Evolutionary conservation across 2,797 vertebrate genomes (phyloP).

Genomic region (Anguilla marmorata): DNA sequence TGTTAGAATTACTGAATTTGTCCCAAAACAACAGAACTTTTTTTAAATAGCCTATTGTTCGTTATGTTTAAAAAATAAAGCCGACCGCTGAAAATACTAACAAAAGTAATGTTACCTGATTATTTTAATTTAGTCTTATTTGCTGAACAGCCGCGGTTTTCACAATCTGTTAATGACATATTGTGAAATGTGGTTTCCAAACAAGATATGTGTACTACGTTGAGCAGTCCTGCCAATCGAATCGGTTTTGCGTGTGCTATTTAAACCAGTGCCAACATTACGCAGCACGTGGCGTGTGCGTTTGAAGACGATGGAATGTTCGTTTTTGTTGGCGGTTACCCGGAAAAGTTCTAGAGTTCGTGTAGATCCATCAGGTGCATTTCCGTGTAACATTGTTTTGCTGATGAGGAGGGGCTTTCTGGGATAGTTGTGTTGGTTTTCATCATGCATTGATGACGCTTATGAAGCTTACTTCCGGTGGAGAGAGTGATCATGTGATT

Average conservation of each 20-base stretch:
- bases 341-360: background rate
- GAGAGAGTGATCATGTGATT: background rate
- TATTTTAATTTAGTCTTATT: no score
- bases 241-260: background rate
- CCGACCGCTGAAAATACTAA: no score
- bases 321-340: background rate
- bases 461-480: background rate
- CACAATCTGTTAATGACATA: background rate
- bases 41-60: background rate
- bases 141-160: background rate
- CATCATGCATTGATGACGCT: background rate
- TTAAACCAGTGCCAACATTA: background rate
- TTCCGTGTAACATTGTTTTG: background rate
- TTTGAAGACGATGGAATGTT: background rate
- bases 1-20: background rate
- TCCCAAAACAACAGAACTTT: background rate
- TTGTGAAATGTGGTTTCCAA: background rate
- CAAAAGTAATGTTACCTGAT: no score
- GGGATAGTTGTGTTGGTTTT: no score
- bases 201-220: background rate
- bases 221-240: background rate
- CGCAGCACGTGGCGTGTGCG: background rate
- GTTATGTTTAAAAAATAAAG: background rate
- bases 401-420: background rate
- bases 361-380: background rate